Evolutionary conservation across 2,113 vertebrate species (phyloP), one percentile per base, ranked within the genome.

Genomic region (Perca schrenkii): DNA sequence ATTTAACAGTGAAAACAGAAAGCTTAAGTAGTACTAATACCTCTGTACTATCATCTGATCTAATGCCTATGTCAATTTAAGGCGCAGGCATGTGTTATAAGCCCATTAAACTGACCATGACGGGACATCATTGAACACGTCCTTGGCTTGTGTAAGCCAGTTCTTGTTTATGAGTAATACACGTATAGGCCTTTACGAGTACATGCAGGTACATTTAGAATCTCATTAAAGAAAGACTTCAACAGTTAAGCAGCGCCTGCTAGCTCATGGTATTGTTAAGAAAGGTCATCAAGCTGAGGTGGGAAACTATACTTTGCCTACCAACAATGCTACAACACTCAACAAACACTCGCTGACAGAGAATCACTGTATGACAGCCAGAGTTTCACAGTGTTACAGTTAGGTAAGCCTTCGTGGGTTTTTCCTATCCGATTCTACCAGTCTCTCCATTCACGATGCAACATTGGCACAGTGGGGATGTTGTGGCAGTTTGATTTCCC

Each of bases 401-500:
- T 72, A 86, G 80, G 54, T 82, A 74, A 75, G 74, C 67, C 67
- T 77, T 86, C 80, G 79, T 77, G 67, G 78, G 17, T 58, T 82
- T 84, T 73, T 40, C 53, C 36, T 68, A 50, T 75, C 82, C 60
- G 70, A 74, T 74, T 87, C 70, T 70, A 65, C 80, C 88, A 79
- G 86, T 81, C 63, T 82, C 79, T 84, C 67, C 77, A 43, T 87
- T 87, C 62, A 66, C 1, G 1, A 58, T 57, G 68, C 76, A 78
- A 79, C 69, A 74, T 40, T 91, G 91, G 89, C 91, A 92, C 4
- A 22, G 69, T 8, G 46, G 58, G 52, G 81, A 85, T 87, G 91
- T 84, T 84, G 89, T 84, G 84, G 85, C 85, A 53, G 80, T 82
- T 92, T 80, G 75, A 91, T 91, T 88, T 94, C 92, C 91, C 87